These are phyloP conservation scores for Catocala nupta DNA, from an alignment of 2,888 invertebrate species.

Conservation along the genomic window DNA sequence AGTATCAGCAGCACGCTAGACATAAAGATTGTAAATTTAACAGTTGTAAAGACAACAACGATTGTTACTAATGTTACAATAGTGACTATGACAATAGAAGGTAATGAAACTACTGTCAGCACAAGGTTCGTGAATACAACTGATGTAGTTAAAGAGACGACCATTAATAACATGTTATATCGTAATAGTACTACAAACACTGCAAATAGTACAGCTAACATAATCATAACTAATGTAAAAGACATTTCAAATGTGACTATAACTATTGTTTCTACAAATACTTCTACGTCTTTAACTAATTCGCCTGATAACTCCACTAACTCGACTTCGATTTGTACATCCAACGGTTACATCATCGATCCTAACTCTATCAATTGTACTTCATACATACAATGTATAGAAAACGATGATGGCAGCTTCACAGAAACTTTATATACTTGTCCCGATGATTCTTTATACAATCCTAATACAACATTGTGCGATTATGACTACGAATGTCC, in stretches of 20 bases:
- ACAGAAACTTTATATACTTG: slow-evolving; percentile 24
- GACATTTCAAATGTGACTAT: slow-evolving; percentile 29
- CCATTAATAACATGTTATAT: slow-evolving; percentile 24
- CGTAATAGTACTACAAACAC: slow-evolving; percentile 5
- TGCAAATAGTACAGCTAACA: slow-evolving; percentile 26
- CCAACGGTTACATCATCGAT: slow-evolving; percentile 25
- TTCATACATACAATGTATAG: slow-evolving; percentile 30
- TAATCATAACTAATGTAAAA: slow-evolving; percentile 15
- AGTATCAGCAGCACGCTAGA: slow-evolving; percentile 31
- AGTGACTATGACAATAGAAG: slow-evolving; percentile 27
- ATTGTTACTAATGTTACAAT: slow-evolving; percentile 39
- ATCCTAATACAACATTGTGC: slow-evolving; percentile 40
- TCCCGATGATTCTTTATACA: slow-evolving; percentile 26
- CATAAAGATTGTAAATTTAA: slow-evolving; percentile 25
- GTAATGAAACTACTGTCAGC: slow-evolving; percentile 31
- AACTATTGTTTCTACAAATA: slow-evolving; percentile 28
- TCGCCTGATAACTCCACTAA: slow-evolving; percentile 11
- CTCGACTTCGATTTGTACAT: slow-evolving; percentile 16
- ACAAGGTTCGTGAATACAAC: slow-evolving; percentile 41
- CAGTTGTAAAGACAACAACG: slow-evolving; percentile 26
- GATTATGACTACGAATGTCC: slow-evolving; percentile 33
- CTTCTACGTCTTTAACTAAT: slow-evolving; percentile 16
- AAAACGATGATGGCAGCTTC: slow-evolving; percentile 17
- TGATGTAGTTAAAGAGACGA: slow-evolving; percentile 39
- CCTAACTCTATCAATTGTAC: slow-evolving; percentile 28